Base-by-base conservation (phyloP, 2,888 invertebrate genomes). In the Caradrina kadenii region DNA sequence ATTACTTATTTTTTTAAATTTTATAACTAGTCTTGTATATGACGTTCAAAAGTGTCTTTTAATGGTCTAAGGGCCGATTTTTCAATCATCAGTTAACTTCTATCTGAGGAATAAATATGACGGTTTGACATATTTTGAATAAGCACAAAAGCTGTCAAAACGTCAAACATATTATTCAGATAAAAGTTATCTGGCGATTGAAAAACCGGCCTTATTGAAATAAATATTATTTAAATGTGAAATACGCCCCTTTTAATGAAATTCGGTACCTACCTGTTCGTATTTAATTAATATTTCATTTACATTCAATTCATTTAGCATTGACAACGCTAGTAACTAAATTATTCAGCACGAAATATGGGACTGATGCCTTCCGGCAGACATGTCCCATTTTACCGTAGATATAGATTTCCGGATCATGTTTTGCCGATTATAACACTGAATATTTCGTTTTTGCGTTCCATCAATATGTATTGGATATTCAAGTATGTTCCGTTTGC, bases 261-360 rank as follows among this genome's bases (percentile, higher is more conserved):
- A 49, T 48, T 21, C 19, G 26, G 19, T 26, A 39, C 13, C 1
- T 17, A 45, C 11, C 45, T 6, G 5, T 19, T 4, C 19, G 22
- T 56, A 54, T 49, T 56, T 62, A 45, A 63, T 79, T 54, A 63
- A 79, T 66, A 65, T 72, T 78, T 59, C 35, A n/a, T n/a, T n/a
- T n/a, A 82, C 39, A 65, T 54, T 31, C 73, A 63, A 79, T 79
- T 69, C 59, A 79, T 79, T 68, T 55, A 53, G 42, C 65, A 17
- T 59, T 77, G 73, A 60, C 54, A 64, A 8, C 52, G 62, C 13
- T 60, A 49, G 59, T 35, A 39, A 60, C 53, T 76, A 63, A 81
- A 79, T 81, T 56, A 79, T 82, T 79, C 65, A 73, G 54, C 19
- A 50, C 45, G 59, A 63, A 49, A 73, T 63, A 63, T 54, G 17